A percentile compares a stretch with the other conserved stretches of the same genome.
phyloP scores from a whole-genome alignment of 2,797 vertebrate species.

The Lycodopsis pacificus region DNA sequence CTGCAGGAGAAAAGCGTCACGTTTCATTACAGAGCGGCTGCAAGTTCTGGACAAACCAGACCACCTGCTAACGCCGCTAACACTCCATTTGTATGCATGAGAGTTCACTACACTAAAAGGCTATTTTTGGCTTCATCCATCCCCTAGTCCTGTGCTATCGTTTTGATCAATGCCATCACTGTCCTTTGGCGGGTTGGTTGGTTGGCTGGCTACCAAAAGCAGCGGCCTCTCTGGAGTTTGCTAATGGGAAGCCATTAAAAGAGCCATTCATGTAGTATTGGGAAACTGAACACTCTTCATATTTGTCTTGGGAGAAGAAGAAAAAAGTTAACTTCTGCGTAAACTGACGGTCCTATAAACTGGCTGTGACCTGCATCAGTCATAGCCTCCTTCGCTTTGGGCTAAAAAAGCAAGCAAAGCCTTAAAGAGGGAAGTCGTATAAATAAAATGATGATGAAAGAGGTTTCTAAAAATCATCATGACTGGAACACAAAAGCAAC shows the following conservation, averaged over 20 bases:
- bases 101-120: conserved; percentile 13
- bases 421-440: not conserved
- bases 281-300: conserved; percentile 52
- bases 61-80: conserved; percentile 5
- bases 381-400: not conserved
- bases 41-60: not conserved
- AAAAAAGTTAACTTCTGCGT: conserved; percentile 20
- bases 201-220: conserved; percentile 56
- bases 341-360: conserved; percentile 34
- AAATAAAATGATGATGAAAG: not conserved
- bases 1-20: conserved; percentile 80
- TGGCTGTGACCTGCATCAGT: conserved; percentile 8
- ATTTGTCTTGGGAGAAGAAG: not conserved
- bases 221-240: conserved; percentile 51
- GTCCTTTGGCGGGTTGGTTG: conserved; percentile 52
- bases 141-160: conserved; percentile 9
- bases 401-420: not conserved
- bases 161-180: conserved; percentile 65
- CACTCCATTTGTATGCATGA: conserved; percentile 11
- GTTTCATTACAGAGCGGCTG: not conserved
- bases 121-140: conserved; percentile 40
- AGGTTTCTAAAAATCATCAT: not conserved
- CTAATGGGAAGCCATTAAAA: conserved; percentile 59
- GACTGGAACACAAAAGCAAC: not conserved
- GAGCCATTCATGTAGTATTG: conserved; percentile 62